Percentiles rank a stretch among this genome's conserved stretches.
These are phyloP conservation scores for Vanessa tameamea DNA, from an alignment of 1,140 invertebrate species.

Conservation along the genomic window DNA sequence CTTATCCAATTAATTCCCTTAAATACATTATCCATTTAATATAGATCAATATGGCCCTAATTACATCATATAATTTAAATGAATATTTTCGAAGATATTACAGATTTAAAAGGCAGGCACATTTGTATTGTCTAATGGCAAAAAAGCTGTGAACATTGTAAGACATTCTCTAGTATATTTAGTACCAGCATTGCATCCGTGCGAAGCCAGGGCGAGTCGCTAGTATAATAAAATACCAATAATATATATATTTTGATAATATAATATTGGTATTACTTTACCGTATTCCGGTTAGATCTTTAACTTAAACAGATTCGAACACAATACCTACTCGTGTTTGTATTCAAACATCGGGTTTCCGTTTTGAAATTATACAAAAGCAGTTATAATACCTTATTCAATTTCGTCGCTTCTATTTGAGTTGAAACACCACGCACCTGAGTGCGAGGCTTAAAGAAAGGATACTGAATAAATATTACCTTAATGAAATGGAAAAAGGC, in stretches of 20 bases:
- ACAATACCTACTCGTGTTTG: not conserved
- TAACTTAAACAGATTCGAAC: constrained; percentile 4
- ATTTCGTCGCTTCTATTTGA: constrained; percentile 66
- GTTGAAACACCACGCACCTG: constrained; percentile 70
- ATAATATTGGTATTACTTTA: not conserved
- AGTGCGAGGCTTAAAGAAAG: constrained; percentile 68
- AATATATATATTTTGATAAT: not conserved
- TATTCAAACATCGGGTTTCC: constrained; percentile 28
- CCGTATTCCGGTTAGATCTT: not conserved
- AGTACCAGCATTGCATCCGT: too few relatives aligned
- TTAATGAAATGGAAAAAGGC: constrained; percentile 68
- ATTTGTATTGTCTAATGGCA: too few relatives aligned
- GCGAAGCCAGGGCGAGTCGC: too few relatives aligned
- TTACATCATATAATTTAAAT: too few relatives aligned
- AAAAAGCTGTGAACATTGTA: too few relatives aligned
- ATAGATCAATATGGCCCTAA: too few relatives aligned
- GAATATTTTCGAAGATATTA: too few relatives aligned
- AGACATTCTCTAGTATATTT: too few relatives aligned
- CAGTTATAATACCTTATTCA: constrained; percentile 55
- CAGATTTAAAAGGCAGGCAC: too few relatives aligned
- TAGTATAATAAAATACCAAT: too few relatives aligned
- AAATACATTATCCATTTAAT: too few relatives aligned
- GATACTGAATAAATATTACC: constrained; percentile 76
- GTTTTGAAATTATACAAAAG: constrained; percentile 20
- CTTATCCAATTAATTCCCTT: too few relatives aligned